Evolutionary conservation across 1,140 invertebrate genomes (phyloP), one percentile per base, ranked within the genome.

Genomic region (Hypsibius dujardini): DNA sequence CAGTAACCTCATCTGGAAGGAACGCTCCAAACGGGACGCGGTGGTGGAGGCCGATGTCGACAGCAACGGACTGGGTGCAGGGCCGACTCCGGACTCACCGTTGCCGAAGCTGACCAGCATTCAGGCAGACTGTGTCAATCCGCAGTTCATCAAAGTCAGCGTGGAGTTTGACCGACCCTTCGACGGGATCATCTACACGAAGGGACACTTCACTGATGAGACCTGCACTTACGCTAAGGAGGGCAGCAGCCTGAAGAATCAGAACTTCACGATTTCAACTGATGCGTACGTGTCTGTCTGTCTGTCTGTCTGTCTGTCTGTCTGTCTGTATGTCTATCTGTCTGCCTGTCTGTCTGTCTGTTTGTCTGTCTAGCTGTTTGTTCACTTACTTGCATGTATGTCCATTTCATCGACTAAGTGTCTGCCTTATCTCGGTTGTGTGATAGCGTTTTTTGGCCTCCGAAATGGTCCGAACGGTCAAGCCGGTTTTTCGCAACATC

Each of bases 111-210:
- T 67, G 7, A 14, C 45, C 7, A 67, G 45, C 42, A 67, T 67
- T 42, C 62, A 67, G 42, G 62, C 62, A 3, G 62, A 67, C 7
- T 67, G 62, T 42, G 7, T 67, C 42, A 67, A 67, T 42, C 62
- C 62, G 42, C 62, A 67, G 62, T 67, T 67, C 42, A 67, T 67
- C 62, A 67, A 67, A 67, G 62, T 67, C 7, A 14, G 7, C 42
- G 3, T 67, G 62, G 62, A 67, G 7, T 67, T 67, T 42, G 62
- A 67, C 42, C 62, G 42, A 42, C 12, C 7, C 3, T 67, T 67
- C 42, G 12, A 67, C 3, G 62, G 62, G 42, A 67, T 67, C 3
- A 67, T 67, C 3, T 67, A 67, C 42, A 67, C 62, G 7, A 67
- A 67, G 62, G 62, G 62, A 14, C 62, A 67, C 62, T 67, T 67